Evolutionary conservation across 2,113 vertebrate species (phyloP), one percentile per base, ranked within the genome.

Genomic region (Ammodytes marinus): DNA sequence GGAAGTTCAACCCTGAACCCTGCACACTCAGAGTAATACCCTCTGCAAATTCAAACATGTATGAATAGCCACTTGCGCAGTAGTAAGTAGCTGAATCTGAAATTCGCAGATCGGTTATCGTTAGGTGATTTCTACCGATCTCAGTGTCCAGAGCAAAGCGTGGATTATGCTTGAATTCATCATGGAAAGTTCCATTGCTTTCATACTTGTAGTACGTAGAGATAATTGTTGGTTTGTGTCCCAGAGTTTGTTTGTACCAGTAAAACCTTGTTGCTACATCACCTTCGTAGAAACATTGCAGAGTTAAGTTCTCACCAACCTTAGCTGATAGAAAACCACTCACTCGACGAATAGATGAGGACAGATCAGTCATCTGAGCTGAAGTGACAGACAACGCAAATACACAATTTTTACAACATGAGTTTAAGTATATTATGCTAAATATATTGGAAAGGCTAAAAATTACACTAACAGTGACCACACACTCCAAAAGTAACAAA

Each of bases 31-130:
- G 0, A 39, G 53, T 77, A 0, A 0, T 5, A 12, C 50, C 53
- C 0, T 74, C 39, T 4, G n/a, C 66, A 61, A 87, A 84, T 59
- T 50, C 6, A 39, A 84, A 64, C 9, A 19, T 11, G 9, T 58
- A 9, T 10, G 69, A 64, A 58, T 81, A 52, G 55, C 50, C 77
- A 6, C 6, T 17, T 8, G 69, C 39, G 0, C 55, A 93, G 77
- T 82, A 89, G 8, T 92, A 91, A 12, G 67, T 79, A 4, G 79
- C 92, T 39, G 88, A 82, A 61, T 93, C 92, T 19, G 75, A 86
- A 50, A 61, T 15, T 0, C 14, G 40, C 39, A 84, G 63, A 68
- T 75, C 4, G 50, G 61, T 55, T 35, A 93, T 91, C 3, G 27
- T 84, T 5, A 90, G 42, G 37, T 83, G 46, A 69, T 64, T 14